A percentile compares a stretch with the other conserved stretches of the same genome.
Conservation (phyloP, 2,888 invertebrate species). For the Kryphioiulus occultus region DNA sequence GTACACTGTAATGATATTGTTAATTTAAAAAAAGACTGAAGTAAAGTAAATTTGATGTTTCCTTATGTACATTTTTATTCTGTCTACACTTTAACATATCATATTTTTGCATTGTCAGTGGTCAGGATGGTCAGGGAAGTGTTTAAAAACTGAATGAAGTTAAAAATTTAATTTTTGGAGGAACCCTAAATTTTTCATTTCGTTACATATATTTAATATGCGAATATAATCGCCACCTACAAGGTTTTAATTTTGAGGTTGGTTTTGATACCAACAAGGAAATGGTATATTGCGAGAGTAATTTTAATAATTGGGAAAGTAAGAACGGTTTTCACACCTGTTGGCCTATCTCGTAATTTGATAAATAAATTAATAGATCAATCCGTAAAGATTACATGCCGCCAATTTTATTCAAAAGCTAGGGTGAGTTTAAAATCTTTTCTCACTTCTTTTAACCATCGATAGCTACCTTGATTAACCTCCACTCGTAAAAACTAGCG, state of each 20-base stretch:
- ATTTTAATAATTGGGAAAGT: not conserved
- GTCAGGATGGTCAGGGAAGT: too few relatives aligned
- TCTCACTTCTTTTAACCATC: not conserved
- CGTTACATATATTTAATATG: too few relatives aligned
- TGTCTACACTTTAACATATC: too few relatives aligned
- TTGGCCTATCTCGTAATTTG: not conserved
- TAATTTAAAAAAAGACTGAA: too few relatives aligned
- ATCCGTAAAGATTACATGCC: not conserved
- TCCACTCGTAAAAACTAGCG: not conserved
- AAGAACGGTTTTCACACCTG: conserved; percentile 21
- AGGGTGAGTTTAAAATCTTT: not conserved
- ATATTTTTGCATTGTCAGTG: too few relatives aligned
- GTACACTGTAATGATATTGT: too few relatives aligned
- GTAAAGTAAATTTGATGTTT: too few relatives aligned
- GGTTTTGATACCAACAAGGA: not conserved
- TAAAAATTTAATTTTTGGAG: too few relatives aligned
- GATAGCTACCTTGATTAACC: not conserved
- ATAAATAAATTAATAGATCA: not conserved
- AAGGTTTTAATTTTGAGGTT: not conserved
- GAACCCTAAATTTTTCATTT: too few relatives aligned
- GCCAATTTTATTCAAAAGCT: not conserved
- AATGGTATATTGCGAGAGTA: not conserved
- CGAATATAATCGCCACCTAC: not conserved
- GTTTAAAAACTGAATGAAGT: too few relatives aligned
- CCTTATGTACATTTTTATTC: too few relatives aligned